These are phyloP conservation scores for Mesoligia furuncula DNA, from an alignment of 2,888 invertebrate genomes.

Conservation along the genomic window DNA sequence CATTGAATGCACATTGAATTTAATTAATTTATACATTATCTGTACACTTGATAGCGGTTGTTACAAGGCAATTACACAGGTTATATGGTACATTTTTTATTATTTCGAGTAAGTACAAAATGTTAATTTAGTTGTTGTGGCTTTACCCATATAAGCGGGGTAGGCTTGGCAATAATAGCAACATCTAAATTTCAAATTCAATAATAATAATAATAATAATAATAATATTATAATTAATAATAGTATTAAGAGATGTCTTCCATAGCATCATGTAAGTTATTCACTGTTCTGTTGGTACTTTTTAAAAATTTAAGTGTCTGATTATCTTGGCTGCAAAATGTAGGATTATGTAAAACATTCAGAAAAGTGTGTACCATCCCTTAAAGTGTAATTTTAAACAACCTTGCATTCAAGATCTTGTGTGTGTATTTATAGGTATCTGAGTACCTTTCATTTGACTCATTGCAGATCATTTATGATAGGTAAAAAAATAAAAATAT, in stretches of 20 bases:
- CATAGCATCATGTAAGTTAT: not conserved
- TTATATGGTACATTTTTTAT: not conserved
- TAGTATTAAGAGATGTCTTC: not conserved
- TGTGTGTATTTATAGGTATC: not conserved
- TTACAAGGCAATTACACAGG: not conserved
- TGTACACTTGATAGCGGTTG: not conserved
- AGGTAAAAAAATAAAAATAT: too few species aligned
- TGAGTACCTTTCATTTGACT: not conserved
- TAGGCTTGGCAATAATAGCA: not conserved
- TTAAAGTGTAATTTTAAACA: not conserved
- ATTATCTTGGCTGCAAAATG: not conserved
- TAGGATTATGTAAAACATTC: not conserved
- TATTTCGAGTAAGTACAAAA: not conserved
- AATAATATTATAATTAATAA: too few species aligned
- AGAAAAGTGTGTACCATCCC: not conserved
- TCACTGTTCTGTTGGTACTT: not conserved
- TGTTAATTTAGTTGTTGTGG: not conserved
- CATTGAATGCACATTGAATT: conserved; percentile 1
- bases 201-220: too few species aligned
- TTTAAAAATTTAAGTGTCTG: not conserved
- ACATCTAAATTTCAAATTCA: not conserved
- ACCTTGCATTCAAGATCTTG: not conserved
- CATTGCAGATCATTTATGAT: not conserved
- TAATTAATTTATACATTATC: not conserved
- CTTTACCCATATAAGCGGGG: not conserved